Evolutionary conservation across 2,113 vertebrate genomes (phyloP).

Genomic region (Lota lota): DNA sequence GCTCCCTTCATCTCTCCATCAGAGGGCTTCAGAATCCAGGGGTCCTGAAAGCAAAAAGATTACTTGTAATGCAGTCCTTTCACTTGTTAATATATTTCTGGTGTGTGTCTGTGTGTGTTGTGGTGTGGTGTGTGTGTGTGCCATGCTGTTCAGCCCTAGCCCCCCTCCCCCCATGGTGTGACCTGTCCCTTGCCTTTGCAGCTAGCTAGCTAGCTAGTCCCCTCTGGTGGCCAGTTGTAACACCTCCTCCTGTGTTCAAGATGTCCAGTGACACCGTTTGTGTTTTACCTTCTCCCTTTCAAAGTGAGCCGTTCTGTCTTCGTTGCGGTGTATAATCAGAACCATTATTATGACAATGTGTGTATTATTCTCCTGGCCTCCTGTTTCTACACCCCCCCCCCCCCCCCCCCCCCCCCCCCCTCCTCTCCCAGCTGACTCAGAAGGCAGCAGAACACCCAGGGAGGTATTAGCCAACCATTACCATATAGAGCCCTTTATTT

Average conservation of each 20-base stretch:
- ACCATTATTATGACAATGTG: no score
- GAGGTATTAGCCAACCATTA: slow-evolving; percentile 58
- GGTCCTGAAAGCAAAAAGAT: slow-evolving; percentile 48
- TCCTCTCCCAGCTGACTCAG: slow-evolving; percentile 13
- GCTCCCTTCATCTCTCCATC: slow-evolving; percentile 44
- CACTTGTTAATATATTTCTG: slow-evolving; percentile 42
- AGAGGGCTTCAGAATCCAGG: slow-evolving; percentile 37
- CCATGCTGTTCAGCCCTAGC: slow-evolving; percentile 8
- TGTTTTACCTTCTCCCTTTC: no score
- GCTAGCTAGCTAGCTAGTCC: slow-evolving; percentile 71
- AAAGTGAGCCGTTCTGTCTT: no score
- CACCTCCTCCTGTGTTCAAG: no score
- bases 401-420: slow-evolving; percentile 1
- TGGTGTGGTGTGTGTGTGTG: slow-evolving; percentile 4
- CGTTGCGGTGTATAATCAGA: no score
- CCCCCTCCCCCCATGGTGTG: slow-evolving; percentile 19
- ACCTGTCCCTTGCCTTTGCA: slow-evolving; percentile 32
- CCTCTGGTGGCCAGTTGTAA: slow-evolving; percentile 71
- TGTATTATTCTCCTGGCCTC: no score
- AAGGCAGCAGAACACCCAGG: slow-evolving; percentile 44
- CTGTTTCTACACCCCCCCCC: slow-evolving; percentile 34
- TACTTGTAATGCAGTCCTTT: slow-evolving; percentile 35
- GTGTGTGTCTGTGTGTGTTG: no score
- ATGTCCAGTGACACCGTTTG: no score
- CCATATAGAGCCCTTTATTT: slow-evolving; percentile 74